Conservation (phyloP, 2,113 vertebrate species). For the Cryptomyrus ogoouensis region DNA sequence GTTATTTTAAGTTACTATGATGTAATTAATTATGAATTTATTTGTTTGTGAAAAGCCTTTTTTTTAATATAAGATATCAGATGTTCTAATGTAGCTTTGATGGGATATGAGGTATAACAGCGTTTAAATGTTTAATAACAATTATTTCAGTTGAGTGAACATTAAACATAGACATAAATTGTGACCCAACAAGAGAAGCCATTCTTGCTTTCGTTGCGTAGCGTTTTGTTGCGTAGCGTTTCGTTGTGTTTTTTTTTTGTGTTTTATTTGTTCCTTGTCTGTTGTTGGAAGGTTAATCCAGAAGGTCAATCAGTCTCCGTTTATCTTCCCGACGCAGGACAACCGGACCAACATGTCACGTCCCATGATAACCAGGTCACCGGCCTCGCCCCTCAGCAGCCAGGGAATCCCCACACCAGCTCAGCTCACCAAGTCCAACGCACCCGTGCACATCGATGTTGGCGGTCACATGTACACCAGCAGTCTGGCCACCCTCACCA, state of each 20-base stretch:
- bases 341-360: conserved; percentile 97
- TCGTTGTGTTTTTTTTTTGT: neutral
- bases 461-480: conserved; percentile 99
- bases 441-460: conserved; percentile 96
- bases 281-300: neutral
- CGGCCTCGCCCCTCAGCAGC: conserved; percentile 94
- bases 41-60: neutral
- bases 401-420: conserved; percentile 97
- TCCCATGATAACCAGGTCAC: conserved; percentile 95
- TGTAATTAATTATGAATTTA: neutral
- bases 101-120: neutral
- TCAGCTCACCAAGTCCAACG: conserved; percentile 98
- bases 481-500: conserved; percentile 95
- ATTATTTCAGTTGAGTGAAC: neutral
- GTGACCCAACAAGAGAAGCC: neutral
- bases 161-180: neutral
- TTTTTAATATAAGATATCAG: neutral
- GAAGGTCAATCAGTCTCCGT: neutral
- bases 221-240: neutral
- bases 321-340: conserved; percentile 65
- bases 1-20: neutral
- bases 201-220: neutral
- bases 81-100: neutral
- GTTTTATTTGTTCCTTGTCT: neutral
- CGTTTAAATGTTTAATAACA: neutral